Evolutionary conservation across 2,888 invertebrate genomes (phyloP).

Genomic region (Drosophila algonquin): DNA sequence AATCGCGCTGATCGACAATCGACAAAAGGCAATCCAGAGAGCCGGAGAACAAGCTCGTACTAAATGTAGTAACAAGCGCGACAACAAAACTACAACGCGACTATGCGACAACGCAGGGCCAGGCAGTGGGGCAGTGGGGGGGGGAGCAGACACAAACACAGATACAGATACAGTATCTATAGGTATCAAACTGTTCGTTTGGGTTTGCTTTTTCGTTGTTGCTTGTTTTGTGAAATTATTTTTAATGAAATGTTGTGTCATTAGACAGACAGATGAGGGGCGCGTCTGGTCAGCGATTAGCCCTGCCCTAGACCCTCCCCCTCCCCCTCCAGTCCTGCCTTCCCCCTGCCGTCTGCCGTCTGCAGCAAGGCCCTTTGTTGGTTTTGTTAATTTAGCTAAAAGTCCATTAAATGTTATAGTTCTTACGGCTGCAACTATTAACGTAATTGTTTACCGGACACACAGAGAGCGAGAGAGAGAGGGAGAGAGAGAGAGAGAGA

Average conservation of each 20-base stretch:
- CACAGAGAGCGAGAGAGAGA: too few relatives aligned
- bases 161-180: slow-evolving; percentile 3
- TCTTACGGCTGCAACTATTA: slow-evolving; percentile 64
- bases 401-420: slow-evolving; percentile 73
- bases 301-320: background rate
- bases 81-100: slow-evolving; percentile 51
- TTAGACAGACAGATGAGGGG: slow-evolving; percentile 55
- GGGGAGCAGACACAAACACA: too few relatives aligned
- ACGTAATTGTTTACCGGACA: slow-evolving; percentile 58
- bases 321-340: too few relatives aligned
- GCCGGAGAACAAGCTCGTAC: background rate
- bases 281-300: slow-evolving; percentile 44
- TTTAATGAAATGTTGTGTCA: slow-evolving; percentile 79
- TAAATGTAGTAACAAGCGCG: slow-evolving; percentile 64
- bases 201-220: slow-evolving; percentile 33
- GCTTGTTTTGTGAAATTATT: slow-evolving; percentile 77
- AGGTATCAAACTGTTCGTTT: slow-evolving; percentile 13
- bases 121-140: too few relatives aligned
- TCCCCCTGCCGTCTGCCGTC: background rate
- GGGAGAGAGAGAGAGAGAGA: too few relatives aligned
- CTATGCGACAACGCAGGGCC: too few relatives aligned
- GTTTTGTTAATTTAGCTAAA: slow-evolving; percentile 70
- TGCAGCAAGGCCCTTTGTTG: background rate
- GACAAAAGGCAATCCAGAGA: slow-evolving; percentile 6
- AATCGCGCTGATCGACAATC: slow-evolving; percentile 23